Conservation (phyloP, 2,888 invertebrate species). For the Coecobrya sp. region DNA sequence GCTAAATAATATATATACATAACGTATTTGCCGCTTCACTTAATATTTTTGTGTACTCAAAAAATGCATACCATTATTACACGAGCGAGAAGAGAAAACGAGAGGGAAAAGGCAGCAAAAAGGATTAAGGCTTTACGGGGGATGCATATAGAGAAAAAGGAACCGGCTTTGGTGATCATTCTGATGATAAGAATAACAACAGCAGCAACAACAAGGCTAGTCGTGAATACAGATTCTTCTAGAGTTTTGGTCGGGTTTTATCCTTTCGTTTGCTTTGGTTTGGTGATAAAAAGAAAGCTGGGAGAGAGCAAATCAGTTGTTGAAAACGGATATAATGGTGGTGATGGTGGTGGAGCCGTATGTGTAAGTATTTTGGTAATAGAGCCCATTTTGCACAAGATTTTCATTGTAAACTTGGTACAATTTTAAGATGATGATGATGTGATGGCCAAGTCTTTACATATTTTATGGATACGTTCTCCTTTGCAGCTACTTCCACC, state of each 20-base stretch:
- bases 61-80: not conserved
- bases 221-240: conserved; percentile 41
- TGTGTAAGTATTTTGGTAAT: conserved; percentile 23
- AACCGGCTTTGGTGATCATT: conserved; percentile 60
- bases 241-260: conserved; percentile 6
- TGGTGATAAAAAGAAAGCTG: not conserved
- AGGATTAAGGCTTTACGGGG: conserved; percentile 68
- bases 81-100: not conserved
- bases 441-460: conserved; percentile 46
- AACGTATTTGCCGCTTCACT: not conserved
- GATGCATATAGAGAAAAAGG: conserved; percentile 30
- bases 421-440: conserved; percentile 22
- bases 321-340: not conserved
- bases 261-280: not conserved
- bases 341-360: not conserved
- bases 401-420: conserved; percentile 48
- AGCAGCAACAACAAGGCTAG: conserved; percentile 5
- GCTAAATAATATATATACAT: not conserved
- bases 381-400: conserved; percentile 66
- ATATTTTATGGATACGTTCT: conserved; percentile 26
- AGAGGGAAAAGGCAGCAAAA: conserved; percentile 6
- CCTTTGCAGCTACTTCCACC: not conserved
- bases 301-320: not conserved
- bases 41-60: not conserved
- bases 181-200: conserved; percentile 19